Conservation (phyloP, 2,888 invertebrate genomes). For the Agriotes lineatus region DNA sequence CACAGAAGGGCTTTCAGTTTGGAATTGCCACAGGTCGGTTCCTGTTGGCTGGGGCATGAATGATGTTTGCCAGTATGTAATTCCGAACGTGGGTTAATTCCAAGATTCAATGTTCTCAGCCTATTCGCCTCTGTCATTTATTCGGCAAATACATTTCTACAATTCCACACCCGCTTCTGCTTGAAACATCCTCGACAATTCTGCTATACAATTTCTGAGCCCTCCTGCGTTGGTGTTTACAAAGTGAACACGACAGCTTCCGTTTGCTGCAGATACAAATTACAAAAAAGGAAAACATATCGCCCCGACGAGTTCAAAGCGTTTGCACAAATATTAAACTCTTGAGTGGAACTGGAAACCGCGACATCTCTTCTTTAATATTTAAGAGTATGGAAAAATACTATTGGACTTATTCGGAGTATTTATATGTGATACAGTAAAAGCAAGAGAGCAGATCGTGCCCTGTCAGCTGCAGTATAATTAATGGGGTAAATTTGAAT, state of each 20-base stretch:
- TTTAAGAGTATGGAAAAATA: background rate
- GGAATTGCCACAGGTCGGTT: conserved; percentile 8
- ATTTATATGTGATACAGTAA: conserved; percentile 28
- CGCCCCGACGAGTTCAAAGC: too few relatives aligned
- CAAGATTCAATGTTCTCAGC: background rate
- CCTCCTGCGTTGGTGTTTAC: background rate
- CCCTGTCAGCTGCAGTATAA: conserved; percentile 43
- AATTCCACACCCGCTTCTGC: background rate
- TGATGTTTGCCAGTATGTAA: conserved; percentile 21
- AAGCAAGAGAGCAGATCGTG: conserved; percentile 26
- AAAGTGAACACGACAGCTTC: background rate
- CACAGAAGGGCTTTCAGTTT: conserved; percentile 12
- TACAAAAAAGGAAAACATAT: too few relatives aligned
- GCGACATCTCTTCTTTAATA: background rate
- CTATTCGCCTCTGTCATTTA: conserved; percentile 9
- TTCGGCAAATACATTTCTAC: conserved; percentile 13
- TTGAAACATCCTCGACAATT: background rate
- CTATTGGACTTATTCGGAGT: background rate
- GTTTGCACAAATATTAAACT: too few relatives aligned
- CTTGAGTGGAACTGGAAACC: too few relatives aligned
- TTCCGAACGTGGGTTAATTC: conserved; percentile 2
- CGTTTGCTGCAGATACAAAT: background rate
- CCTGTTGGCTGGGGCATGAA: conserved; percentile 6
- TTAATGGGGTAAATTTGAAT: conserved; percentile 42
- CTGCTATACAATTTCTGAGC: background rate